These are phyloP conservation scores for Drepana arcuata DNA, from an alignment of 1,140 invertebrate genomes.

Conservation along the genomic window DNA sequence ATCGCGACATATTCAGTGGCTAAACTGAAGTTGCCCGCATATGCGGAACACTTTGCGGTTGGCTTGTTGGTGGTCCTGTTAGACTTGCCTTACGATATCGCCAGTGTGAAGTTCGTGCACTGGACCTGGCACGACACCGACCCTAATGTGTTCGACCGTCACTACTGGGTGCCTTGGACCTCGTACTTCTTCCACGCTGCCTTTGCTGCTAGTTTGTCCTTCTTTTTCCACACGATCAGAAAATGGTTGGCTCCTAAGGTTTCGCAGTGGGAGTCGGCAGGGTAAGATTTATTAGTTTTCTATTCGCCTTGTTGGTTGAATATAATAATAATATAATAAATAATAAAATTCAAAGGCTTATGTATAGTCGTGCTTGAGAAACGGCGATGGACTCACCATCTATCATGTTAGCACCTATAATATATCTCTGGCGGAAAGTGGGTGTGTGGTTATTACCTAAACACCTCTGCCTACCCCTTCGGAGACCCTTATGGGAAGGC, in stretches of 20 bases:
- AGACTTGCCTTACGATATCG: constrained; percentile 87
- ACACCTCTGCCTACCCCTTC: no score
- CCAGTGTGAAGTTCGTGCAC: constrained; percentile 84
- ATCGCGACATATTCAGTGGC: constrained; percentile 78
- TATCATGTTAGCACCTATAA: no score
- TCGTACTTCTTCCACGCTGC: constrained; percentile 87
- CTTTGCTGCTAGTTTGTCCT: constrained; percentile 81
- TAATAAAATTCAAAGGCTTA: no score
- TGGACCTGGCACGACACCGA: constrained; percentile 92
- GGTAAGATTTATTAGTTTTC: constrained; percentile 43
- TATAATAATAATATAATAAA: no score
- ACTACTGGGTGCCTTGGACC: constrained; percentile 85
- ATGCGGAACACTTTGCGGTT: constrained; percentile 82
- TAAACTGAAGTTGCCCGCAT: constrained; percentile 75
- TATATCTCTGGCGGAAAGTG: no score
- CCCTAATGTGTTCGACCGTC: constrained; percentile 84
- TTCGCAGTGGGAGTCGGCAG: constrained; percentile 69
- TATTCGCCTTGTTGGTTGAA: no score
- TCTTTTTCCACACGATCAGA: constrained; percentile 76
- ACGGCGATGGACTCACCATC: no score
- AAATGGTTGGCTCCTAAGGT: constrained; percentile 69
- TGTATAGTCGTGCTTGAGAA: no score
- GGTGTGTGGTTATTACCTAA: no score
- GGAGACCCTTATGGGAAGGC: no score
- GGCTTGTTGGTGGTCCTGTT: constrained; percentile 82